Base-by-base conservation (phyloP, 2,888 invertebrate species). In the Ophioninae sp. region DNA sequence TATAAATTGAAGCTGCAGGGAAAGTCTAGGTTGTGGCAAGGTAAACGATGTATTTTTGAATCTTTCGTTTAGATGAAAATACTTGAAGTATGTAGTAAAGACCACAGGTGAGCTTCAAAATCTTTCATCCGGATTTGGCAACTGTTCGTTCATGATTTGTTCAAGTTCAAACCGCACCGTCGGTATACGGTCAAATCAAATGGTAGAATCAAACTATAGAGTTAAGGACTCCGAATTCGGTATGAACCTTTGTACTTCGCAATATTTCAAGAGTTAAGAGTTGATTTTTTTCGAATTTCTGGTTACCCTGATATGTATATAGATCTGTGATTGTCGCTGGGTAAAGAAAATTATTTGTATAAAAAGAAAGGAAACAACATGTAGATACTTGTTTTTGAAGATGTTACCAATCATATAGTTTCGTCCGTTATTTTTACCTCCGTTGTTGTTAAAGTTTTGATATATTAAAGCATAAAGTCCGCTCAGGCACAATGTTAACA, bases 291-390 rank as follows among this genome's bases (percentile, higher is more conserved):
- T 51, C 17, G 30, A 0, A 51, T 51, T 51, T 0, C 51, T 13
- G 6, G 51, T 0, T 13, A 69, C 64, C 75, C 56, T 44, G 30
- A 44, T 64, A 30, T 73, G 30, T 72, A 71, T 65, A 73, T 51
- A 78, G 63, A 74, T 74, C 81, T 78, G 81, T 78, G 75, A 78
- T 84, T 67, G 56, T 75, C 71, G 59, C 71, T 67, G 63, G 51
- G 44, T 65, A 10, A 69, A 74, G 37, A 80, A 73, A 61, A 71
- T 41, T 71, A n/a, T 59, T 59, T 61, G 20, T 59, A 64, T 41
- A 72, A 67, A 65, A 76, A 61, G 64, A 67, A 41, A 74, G 30
- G 20, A 56, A 68, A 22, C 51, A 51, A 65, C 20, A 69, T 75
- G 63, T 73, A 72, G 61, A 67, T 56, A 79, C 69, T 74, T 30